These are phyloP conservation scores for Melanotaenia boesemani DNA, from an alignment of 2,797 vertebrate genomes.

Conservation along the genomic window DNA sequence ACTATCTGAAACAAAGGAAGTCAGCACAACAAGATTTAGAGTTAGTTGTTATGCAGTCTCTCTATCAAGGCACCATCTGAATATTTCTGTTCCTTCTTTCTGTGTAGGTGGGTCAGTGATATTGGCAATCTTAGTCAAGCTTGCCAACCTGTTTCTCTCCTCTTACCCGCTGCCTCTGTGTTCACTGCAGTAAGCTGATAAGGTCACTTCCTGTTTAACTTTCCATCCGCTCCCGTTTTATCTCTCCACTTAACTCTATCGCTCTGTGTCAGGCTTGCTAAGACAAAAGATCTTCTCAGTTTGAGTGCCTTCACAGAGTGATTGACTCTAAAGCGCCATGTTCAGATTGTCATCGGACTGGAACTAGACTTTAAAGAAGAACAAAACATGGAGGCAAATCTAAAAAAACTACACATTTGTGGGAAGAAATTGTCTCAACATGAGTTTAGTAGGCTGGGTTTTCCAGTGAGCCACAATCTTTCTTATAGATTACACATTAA, in stretches of 20 bases:
- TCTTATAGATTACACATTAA: slow-evolving; percentile 7
- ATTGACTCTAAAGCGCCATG: slow-evolving; percentile 45
- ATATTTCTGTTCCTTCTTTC: slow-evolving; percentile 19
- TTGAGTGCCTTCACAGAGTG: slow-evolving; percentile 34
- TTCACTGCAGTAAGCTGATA: slow-evolving; percentile 69
- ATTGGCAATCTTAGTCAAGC: slow-evolving; percentile 34
- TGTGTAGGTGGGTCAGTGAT: slow-evolving; percentile 32
- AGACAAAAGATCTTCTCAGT: slow-evolving; percentile 71
- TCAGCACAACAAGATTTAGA: neutral
- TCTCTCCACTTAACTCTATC: slow-evolving; percentile 76
- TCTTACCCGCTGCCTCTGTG: slow-evolving; percentile 38
- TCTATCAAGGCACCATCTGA: slow-evolving; percentile 51
- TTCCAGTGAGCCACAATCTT: slow-evolving; percentile 38
- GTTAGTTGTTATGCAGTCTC: slow-evolving; percentile 3
- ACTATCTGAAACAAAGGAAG: slow-evolving; percentile 13
- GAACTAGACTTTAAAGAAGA: slow-evolving; percentile 63
- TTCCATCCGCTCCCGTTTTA: slow-evolving; percentile 73
- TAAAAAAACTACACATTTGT: slow-evolving; percentile 66
- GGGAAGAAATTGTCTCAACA: slow-evolving; percentile 49
- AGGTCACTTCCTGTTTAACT: slow-evolving; percentile 81
- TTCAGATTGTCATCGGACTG: slow-evolving; percentile 74
- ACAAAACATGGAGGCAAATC: slow-evolving; percentile 64
- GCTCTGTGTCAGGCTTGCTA: slow-evolving; percentile 59
- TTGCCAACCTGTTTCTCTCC: slow-evolving; percentile 47
- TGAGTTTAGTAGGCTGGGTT: slow-evolving; percentile 41